These are phyloP conservation scores for Hemicordylus capensis DNA, from an alignment of 2,113 vertebrate species.

Conservation along the genomic window DNA sequence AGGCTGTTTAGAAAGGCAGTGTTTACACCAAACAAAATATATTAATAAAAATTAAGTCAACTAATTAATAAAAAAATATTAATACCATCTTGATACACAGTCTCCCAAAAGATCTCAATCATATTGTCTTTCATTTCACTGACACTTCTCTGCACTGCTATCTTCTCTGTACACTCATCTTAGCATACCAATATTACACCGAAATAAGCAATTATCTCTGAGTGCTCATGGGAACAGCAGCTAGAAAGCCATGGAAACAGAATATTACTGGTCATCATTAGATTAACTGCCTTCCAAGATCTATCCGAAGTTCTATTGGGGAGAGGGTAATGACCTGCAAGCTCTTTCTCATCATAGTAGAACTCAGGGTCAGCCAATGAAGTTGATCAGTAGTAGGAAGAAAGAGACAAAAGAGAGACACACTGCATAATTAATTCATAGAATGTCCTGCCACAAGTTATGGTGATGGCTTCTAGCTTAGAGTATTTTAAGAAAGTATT, in stretches of 20 bases:
- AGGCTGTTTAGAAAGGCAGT: not conserved
- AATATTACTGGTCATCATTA: rapidly evolving
- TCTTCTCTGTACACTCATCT: not conserved
- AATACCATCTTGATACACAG: not conserved
- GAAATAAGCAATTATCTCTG: not conserved
- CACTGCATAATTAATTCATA: not conserved
- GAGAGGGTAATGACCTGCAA: rapidly evolving
- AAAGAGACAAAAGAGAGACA: not conserved
- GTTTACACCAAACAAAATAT: not conserved
- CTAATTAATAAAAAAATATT: not conserved
- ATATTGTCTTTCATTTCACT: not conserved
- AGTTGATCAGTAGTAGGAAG: not conserved
- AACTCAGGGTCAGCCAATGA: not conserved
- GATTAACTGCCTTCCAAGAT: not conserved
- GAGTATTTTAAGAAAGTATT: not conserved
- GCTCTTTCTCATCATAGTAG: not conserved
- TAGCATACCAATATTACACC: not conserved
- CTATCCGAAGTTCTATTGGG: not conserved
- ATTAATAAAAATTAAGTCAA: not conserved
- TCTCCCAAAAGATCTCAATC: not conserved
- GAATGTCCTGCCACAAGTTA: not conserved
- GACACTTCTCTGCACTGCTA: not conserved
- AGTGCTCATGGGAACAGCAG: not conserved
- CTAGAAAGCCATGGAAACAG: not conserved
- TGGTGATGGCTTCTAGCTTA: not conserved